Evolutionary conservation across 2,113 vertebrate species (phyloP), one percentile per base, ranked within the genome.

Genomic region (Psephotus haematonotus): DNA sequence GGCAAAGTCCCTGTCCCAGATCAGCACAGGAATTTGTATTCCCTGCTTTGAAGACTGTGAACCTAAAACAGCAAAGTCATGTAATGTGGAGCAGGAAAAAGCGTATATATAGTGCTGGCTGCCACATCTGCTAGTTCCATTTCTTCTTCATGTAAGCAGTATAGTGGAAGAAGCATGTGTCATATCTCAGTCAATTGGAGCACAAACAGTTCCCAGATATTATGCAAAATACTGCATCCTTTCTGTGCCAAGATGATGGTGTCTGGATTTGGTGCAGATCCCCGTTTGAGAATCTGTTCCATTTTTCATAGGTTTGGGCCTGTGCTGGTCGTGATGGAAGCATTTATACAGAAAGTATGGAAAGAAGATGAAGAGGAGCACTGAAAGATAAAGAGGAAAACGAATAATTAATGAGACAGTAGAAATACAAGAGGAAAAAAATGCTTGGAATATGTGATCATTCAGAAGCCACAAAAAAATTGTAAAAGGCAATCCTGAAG

Each of bases 401-500:
- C 13, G 8, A 75, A 78, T 59, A 44, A 33, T 50, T 75, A 78
- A 55, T 41, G 29, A 94, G 27, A 52, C 17, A 13, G 35, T 18
- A 59, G n/a, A 49, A 88, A 3, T 17, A 5, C 39, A 64, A 86
- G 25, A 55, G 46, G 47, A 92, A 57, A 52, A 65, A 94, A 81
- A 77, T n/a, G 17, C 33, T 78, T 87, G 22, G n/a, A 70, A 41
- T 50, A 69, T 22, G 10, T 47, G 41, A 60, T 10, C 4, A 37
- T 83, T 70, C 35, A 81, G 37, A 78, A 87, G 5, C 6, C 39
- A 55, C 17, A 43, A 68, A 82, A 78, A 46, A 63, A 71, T 25
- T 88, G 44, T 43, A 65, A 88, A 95, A 86, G 24, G 37, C 37
- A 95, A 22, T 70, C 53, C 19, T 76, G 63, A 88, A 74, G 18